These are phyloP conservation scores for Eristalis pertinax DNA, from an alignment of 2,888 invertebrate genomes.

Conservation along the genomic window DNA sequence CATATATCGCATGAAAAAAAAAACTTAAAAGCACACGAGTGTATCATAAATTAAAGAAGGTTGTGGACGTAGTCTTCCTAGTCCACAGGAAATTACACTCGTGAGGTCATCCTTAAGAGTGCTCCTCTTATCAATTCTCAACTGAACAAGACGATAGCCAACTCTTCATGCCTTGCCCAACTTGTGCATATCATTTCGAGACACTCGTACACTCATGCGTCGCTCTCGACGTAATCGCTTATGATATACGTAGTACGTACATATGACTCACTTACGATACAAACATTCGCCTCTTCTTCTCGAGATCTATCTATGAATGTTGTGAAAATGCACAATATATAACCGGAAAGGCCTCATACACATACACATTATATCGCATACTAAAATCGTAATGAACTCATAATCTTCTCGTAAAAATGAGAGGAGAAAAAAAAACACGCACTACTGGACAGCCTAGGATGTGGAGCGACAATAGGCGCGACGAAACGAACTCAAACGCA, in stretches of 20 bases:
- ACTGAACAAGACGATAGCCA: constrained; percentile 20
- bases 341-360: constrained; percentile 60
- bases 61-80: constrained; percentile 1
- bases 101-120: constrained; percentile 45
- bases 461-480: constrained; percentile 14
- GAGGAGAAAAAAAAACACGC: neutral
- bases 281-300: neutral
- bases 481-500: neutral
- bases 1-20: neutral
- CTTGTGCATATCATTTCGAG: constrained; percentile 7
- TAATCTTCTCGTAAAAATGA: constrained; percentile 43
- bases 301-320: constrained; percentile 12
- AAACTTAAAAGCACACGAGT: neutral
- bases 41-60: neutral
- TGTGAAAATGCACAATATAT: constrained; percentile 5
- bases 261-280: constrained; percentile 27
- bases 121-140: constrained; percentile 47
- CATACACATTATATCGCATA: constrained; percentile 32
- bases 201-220: constrained; percentile 1
- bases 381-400: constrained; percentile 49
- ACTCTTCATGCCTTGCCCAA: constrained; percentile 23
- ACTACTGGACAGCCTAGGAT: constrained; percentile 12
- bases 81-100: constrained; percentile 43
- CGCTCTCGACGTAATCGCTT: constrained; percentile 26
- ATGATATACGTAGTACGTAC: neutral